Percentiles rank a stretch among this genome's conserved stretches.
Evolutionary conservation across 2,888 invertebrate genomes (phyloP).

Genomic region (Balanococcus diminutus): DNA sequence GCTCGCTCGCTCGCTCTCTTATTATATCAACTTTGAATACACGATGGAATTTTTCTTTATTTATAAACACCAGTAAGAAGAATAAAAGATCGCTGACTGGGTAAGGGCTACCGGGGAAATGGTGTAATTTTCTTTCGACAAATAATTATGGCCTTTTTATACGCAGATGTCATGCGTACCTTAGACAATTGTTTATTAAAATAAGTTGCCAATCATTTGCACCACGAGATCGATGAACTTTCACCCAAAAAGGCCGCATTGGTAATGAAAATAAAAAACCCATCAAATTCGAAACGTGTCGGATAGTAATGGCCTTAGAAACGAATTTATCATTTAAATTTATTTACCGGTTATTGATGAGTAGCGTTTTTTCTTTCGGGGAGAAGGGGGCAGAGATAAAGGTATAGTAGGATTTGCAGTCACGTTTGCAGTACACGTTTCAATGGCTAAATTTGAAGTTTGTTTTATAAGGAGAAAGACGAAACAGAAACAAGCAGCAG

Average conservation of each 20-base stretch:
- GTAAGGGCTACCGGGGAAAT: neutral
- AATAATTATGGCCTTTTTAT: neutral
- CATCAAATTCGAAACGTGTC: neutral
- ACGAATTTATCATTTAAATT: neutral
- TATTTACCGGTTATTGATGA: neutral
- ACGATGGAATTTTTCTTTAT: neutral
- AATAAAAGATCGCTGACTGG: no score
- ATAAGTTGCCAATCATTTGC: neutral
- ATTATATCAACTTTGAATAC: neutral
- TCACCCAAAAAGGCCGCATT: neutral
- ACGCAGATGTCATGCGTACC: neutral
- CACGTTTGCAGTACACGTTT: no score
- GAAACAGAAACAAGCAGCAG: neutral
- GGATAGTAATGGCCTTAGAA: neutral
- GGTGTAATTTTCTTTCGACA: neutral
- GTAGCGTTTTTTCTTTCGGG: neutral
- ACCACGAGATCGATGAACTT: neutral
- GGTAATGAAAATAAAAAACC: neutral
- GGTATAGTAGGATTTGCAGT: neutral
- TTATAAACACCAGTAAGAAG: neutral
- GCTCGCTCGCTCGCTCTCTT: neutral
- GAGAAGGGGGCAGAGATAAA: neutral
- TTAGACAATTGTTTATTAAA: neutral
- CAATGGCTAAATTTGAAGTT: no score
- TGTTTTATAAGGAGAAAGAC: neutral